Base-by-base conservation (phyloP, 2,797 vertebrate species). In the Oreochromis grahami region DNA sequence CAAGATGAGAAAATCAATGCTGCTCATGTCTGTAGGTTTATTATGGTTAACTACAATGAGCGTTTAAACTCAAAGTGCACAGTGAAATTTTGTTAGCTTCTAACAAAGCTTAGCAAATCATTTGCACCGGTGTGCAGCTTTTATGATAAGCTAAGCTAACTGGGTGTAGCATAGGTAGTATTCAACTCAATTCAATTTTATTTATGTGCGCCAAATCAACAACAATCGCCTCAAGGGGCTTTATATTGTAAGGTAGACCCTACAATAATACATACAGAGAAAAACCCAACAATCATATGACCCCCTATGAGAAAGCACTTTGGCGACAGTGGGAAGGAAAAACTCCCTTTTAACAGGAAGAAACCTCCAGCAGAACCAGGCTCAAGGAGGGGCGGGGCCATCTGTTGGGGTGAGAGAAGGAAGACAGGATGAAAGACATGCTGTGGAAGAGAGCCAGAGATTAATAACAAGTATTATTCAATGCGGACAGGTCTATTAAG, bases 281-380 rank as follows among this genome's bases (percentile, higher is more conserved):
- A 34, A 34, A 60, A 11, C 56, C 17, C 17, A 19, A 19, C 15
- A 0, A 48, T 48, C 45, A 4, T 48, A 0, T 48, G 45, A 48
- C 4, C 48, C 48, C 55, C 55, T 58, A 3, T 4, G 29, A 19
- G 55, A 15, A 58, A 0, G 55, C 55, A 58, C 29, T 58, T 58
- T 6, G 55, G 0, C 0, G 5, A 58, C 29, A 58, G 29, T 32
- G 55, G 1, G 55, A 58, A 58, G 8, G 8, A 19, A 58, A 32
- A 58, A 19, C 15, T 3, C 55, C 55, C 26, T 32, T 58, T 34
- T 58, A 58, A 34, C 56, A 58, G 55, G 26, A 58, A 32, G 55
- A 26, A 26, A 55, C 12, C 7, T 14, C 52, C 0, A 0, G 4
- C 52, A 13, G 52, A 32, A 0, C 26, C 0, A 58, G 26, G 5